Evolutionary conservation across 2,888 invertebrate species (phyloP), one percentile per base, ranked within the genome.

Genomic region (Clivina fossor): DNA sequence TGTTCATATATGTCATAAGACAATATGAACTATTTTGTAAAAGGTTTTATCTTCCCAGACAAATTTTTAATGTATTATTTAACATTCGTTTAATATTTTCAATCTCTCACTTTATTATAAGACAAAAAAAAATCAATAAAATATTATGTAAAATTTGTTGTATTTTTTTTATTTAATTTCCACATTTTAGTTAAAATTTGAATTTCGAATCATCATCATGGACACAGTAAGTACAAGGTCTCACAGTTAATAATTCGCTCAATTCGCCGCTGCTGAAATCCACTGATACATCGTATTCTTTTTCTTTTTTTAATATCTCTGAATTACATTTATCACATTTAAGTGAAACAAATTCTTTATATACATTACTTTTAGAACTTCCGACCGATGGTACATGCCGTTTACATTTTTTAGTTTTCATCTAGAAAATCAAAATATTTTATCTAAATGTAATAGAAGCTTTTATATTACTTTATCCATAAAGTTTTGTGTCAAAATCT

Each of bases 91-190:
- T 43, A 30, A 44, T 44, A 44, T 24, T 44, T 44, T 53, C 53
- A 53, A 44, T 53, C 44, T 53, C 53, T n/a, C n/a, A 33, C 53
- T 53, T 53, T 53, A 44, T 53, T 44, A 35, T 53, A 53, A 44
- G 44, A 26, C 20, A 50, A 28, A 37, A 48, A 50, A 18, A 50
- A 51, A 13, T 40, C 15, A 51, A 51, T 51, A 51, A 51, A 51
- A 41, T n/a, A n/a, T n/a, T n/a, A 51, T 24, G 41, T 51, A 51
- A 51, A 51, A 51, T 51, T 51, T 51, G 51, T 43, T n/a, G n/a
- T n/a, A n/a, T n/a, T n/a, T n/a, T n/a, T n/a, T n/a, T n/a, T n/a
- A n/a, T n/a, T n/a, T n/a, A n/a, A n/a, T n/a, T n/a, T n/a, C n/a
- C n/a, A n/a, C n/a, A n/a, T n/a, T n/a, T n/a, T n/a, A n/a, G n/a